phyloP scores from a whole-genome alignment of 2,113 vertebrate genomes.

The Anguilla japonica region DNA sequence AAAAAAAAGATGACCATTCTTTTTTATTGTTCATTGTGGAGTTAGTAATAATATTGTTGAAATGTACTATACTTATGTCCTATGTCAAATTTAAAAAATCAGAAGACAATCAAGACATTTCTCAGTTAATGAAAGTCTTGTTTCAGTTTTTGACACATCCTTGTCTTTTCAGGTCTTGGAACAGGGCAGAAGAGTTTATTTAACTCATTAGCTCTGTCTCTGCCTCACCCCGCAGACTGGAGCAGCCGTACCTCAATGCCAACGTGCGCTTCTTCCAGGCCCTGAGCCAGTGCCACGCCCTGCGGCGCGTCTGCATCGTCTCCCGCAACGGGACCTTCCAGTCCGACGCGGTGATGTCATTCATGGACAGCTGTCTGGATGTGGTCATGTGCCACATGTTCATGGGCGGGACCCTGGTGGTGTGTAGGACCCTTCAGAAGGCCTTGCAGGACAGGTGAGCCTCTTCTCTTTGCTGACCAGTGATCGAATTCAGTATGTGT shows the following conservation, averaged over 20 bases:
- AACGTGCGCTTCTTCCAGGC: constrained; percentile 87
- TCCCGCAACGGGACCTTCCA: constrained; percentile 92
- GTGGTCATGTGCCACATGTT: constrained; percentile 94
- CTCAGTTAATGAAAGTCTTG: background rate
- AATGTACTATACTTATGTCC: no score
- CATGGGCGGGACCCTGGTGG: constrained; percentile 83
- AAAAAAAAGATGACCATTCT: no score
- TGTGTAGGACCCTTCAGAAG: constrained; percentile 88
- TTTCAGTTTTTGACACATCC: background rate
- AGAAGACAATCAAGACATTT: no score
- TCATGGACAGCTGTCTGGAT: constrained; percentile 79
- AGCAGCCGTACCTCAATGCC: constrained; percentile 90
- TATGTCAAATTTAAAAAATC: no score
- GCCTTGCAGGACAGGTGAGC: constrained; percentile 83
- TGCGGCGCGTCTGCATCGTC: constrained; percentile 88
- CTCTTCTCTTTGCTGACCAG: background rate
- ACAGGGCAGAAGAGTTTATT: background rate
- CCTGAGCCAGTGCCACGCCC: constrained; percentile 79
- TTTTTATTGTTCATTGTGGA: no score
- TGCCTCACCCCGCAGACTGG: constrained; percentile 72
- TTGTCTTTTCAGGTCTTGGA: background rate
- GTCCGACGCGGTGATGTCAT: constrained; percentile 76
- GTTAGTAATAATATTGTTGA: no score
- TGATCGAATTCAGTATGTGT: no score
- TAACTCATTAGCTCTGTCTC: background rate